Conservation (phyloP, 2,113 vertebrate genomes). For the Sinocyclocheilus rhinocerous region DNA sequence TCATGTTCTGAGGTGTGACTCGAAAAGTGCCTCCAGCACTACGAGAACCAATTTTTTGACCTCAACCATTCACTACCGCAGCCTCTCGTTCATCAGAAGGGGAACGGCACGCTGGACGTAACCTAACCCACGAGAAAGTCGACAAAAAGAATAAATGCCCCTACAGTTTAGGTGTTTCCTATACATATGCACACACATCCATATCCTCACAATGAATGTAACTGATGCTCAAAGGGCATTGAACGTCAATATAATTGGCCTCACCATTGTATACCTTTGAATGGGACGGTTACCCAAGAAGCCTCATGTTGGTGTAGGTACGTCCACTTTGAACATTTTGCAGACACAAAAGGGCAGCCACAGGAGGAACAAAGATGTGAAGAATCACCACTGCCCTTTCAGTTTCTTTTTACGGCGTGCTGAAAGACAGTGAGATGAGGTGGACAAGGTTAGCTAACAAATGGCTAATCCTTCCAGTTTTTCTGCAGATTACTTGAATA, state of each 20-base stretch:
- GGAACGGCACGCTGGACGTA: conserved; percentile 61
- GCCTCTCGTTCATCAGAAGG: conserved; percentile 51
- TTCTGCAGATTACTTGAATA: conserved; percentile 27
- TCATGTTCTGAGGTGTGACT: conserved; percentile 65
- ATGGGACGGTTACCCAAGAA: conserved; percentile 81
- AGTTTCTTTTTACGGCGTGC: conserved; percentile 70
- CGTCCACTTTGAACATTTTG: conserved; percentile 80
- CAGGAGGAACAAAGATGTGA: conserved; percentile 73
- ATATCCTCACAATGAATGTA: conserved; percentile 72
- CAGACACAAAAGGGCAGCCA: conserved; percentile 77
- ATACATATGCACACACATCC: conserved; percentile 59
- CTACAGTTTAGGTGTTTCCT: conserved; percentile 72
- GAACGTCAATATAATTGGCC: conserved; percentile 77
- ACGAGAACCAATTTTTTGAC: conserved; percentile 55
- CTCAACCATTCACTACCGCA: conserved; percentile 59
- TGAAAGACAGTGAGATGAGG: conserved; percentile 65
- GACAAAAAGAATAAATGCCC: conserved; percentile 67
- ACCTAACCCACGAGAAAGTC: conserved; percentile 65
- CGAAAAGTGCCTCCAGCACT: conserved; percentile 61
- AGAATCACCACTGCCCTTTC: conserved; percentile 70
- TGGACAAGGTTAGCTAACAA: conserved; percentile 63
- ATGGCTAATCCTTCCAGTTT: conserved; percentile 39
- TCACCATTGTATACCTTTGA: conserved; percentile 77
- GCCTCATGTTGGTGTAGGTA: conserved; percentile 81
- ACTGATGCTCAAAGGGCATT: conserved; percentile 76